Evolutionary conservation across 2,797 vertebrate genomes (phyloP), one percentile per base, ranked within the genome.

Genomic region (Periophthalmus magnuspinnatus): DNA sequence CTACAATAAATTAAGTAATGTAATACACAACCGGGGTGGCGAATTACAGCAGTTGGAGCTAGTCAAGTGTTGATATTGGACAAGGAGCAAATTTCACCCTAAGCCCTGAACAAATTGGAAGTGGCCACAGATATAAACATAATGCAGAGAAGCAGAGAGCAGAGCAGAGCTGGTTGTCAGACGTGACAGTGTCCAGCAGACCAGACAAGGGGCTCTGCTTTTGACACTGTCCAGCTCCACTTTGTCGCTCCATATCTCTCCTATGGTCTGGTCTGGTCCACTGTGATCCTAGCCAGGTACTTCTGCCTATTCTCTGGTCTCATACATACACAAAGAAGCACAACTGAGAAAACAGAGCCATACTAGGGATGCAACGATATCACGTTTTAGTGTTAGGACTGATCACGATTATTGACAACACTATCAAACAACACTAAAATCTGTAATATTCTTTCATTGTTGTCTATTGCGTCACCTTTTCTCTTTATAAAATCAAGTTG

Each of bases 161-260:
- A 82, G 71, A 71, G 8, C 78, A 69, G 77, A 33, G 78, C 56
- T 77, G 69, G 79, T 82, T 91, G 89, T 92, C 91, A 91, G 76
- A 72, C 1, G 67, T 90, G 89, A 93, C 85, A 83, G 74, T 85
- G 78, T 90, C 87, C 92, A 93, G 92, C 76, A 75, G 74, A 75
- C 70, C 88, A 90, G 81, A 80, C 88, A 58, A 78, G 71, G 81
- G 84, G 89, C 84, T 88, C 84, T 83, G 84, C 24, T 76, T n/a
- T 78, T 86, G 85, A 90, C 78, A 62, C 84, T 85, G 76, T 75
- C 75, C 89, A 89, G 89, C 74, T 32, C 78, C 88, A 84, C 81
- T 82, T 78, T 73, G 84, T 79, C 72, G 73, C 85, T 89, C 81
- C 85, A 52, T 87, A 86, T 91, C 89, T 90, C 84, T 84, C 85